Evolutionary conservation across 2,797 vertebrate genomes (phyloP), one percentile per base, ranked within the genome.

Genomic region (Pampus argenteus): DNA sequence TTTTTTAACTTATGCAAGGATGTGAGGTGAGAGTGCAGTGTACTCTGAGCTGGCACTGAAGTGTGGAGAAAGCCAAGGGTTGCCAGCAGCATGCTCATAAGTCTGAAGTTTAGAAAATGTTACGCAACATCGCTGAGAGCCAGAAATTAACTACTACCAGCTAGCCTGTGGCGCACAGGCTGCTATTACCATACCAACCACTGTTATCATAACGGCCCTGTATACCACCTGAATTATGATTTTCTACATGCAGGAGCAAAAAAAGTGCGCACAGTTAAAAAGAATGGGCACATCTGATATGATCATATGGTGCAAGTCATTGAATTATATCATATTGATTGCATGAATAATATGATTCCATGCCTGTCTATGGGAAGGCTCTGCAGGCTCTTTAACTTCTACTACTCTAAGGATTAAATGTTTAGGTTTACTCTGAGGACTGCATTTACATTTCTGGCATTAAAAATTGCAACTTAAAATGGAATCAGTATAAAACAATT

Each of bases 141-240:
- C 34, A 56, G 70, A 44, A 74, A 60, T 38, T 57, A 64, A 66
- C 60, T 18, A 58, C 69, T 48, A 54, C 23, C 59, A 23, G 36
- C 34, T n/a, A 64, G 65, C 66, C 59, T 66, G 60, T 56, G 64
- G 81, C 22, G 14, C 28, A 28, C 40, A 29, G 47, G 25, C 28
- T 55, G n/a, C 44, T 51, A 59, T 66, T 72, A 68, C 55, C 70
- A 56, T 63, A 62, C 62, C 47, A n/a, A 75, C 51, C 49, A 22
- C 68, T 62, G 79, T 55, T 61, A 71, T 76, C 74, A 50, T 18
- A n/a, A 26, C 68, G 48, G 51, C 50, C 25, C 49, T 50, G 48
- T 28, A 69, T 15, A 47, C 28, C 56, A 40, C 42, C 62, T 71
- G 50, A 23, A 36, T 69, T 42, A 23, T 5, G 7, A 45, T 71